Evolutionary conservation across 2,113 vertebrate genomes (phyloP).

Genomic region (Zapornia atra): DNA sequence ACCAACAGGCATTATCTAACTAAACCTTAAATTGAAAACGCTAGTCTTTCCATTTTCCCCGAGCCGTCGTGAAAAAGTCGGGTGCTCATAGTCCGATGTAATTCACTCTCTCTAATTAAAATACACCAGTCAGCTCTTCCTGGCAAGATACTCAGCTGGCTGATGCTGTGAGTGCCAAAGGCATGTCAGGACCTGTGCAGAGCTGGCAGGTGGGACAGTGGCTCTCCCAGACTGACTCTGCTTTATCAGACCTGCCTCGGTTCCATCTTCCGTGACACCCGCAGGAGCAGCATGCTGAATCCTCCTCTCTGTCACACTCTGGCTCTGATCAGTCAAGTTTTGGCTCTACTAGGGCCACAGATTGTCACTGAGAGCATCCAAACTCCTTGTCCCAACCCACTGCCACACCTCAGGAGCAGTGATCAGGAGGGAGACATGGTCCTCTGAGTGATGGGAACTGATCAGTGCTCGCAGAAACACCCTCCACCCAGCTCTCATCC

Average conservation of each 20-base stretch:
- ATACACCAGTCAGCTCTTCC: background rate
- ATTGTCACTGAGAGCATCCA: background rate
- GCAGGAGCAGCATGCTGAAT: background rate
- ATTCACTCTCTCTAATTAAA: conserved; percentile 76
- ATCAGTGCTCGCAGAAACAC: background rate
- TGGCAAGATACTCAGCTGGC: background rate
- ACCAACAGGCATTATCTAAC: conserved; percentile 81
- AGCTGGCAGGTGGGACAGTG: background rate
- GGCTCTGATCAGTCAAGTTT: background rate
- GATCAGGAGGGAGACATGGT: background rate
- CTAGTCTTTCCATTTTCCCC: conserved; percentile 63
- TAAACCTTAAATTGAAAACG: conserved; percentile 81
- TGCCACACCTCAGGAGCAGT: background rate
- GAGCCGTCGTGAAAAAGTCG: background rate
- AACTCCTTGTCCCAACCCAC: rapidly evolving
- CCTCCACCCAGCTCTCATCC: background rate
- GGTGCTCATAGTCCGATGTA: background rate
- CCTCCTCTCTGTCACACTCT: background rate
- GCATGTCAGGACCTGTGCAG: background rate
- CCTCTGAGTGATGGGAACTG: background rate
- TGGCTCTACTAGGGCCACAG: rapidly evolving
- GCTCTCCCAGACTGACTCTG: background rate
- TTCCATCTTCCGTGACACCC: rapidly evolving
- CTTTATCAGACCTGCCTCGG: background rate
- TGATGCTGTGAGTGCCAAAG: background rate